phyloP scores from a whole-genome alignment of 30 jellyfish, hydroid and myxozoan genomes.

The Hydra vulgaris region DNA sequence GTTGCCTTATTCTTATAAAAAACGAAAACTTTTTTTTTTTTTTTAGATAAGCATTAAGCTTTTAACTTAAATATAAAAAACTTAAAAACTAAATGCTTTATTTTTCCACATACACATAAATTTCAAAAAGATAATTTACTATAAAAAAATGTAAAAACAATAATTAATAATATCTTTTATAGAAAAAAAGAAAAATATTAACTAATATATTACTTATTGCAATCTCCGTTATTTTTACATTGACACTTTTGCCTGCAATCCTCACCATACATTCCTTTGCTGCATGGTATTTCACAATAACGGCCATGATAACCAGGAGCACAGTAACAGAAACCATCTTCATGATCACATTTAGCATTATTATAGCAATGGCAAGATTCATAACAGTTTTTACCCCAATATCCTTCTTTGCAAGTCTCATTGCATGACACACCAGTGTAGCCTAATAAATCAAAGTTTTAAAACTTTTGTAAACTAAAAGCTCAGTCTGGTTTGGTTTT shows the following conservation, averaged over 20 bases:
- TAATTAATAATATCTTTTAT: neutral
- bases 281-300: constrained; percentile 55
- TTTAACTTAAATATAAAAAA: no score
- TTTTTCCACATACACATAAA: no score
- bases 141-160: no score
- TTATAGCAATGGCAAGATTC: constrained; percentile 45
- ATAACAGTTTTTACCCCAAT: constrained; percentile 84
- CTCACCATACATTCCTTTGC: constrained; percentile 44
- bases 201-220: constrained; percentile 43
- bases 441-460: constrained; percentile 3
- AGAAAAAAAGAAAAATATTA: no score
- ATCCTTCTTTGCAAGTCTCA: constrained; percentile 5
- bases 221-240: constrained; percentile 56
- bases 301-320: constrained; percentile 75
- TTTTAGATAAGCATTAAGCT: no score
- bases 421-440: constrained; percentile 13
- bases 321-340: constrained; percentile 80
- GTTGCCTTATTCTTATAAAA: no score
- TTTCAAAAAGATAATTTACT: no score
- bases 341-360: constrained; percentile 64
- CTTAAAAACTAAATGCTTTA: no score
- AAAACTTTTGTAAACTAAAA: no score
- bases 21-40: no score
- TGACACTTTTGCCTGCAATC: constrained; percentile 54
- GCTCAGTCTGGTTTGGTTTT: no score